phyloP scores from a whole-genome alignment of 2,113 vertebrate species.

The Lepus americanus region DNA sequence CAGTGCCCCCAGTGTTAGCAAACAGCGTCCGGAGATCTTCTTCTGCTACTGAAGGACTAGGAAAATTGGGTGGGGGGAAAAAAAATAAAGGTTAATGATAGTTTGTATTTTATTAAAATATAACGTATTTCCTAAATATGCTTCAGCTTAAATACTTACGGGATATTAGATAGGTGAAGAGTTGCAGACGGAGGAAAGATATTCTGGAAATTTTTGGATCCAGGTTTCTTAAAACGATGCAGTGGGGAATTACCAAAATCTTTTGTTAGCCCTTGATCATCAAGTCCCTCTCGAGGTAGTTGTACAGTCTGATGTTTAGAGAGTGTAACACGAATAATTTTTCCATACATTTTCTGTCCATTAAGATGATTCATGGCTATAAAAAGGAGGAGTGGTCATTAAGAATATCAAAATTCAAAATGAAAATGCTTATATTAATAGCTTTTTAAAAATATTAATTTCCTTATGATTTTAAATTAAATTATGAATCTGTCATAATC shows the following conservation, averaged over 20 bases:
- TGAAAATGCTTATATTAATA: slow-evolving; percentile 16
- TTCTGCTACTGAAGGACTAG: slow-evolving; percentile 95
- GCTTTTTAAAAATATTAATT: neutral
- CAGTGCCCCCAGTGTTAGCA: slow-evolving; percentile 96
- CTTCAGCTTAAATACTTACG: slow-evolving; percentile 90
- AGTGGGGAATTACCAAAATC: slow-evolving; percentile 98
- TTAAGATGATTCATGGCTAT: slow-evolving; percentile 99
- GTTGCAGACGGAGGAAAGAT: slow-evolving; percentile 98
- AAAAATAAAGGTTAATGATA: slow-evolving; percentile 15
- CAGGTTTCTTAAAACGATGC: slow-evolving; percentile 98
- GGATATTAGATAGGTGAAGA: slow-evolving; percentile 98
- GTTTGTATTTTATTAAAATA: neutral
- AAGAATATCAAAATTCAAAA: neutral
- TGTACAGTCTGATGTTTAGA: slow-evolving; percentile 98
- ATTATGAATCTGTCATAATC: neutral
- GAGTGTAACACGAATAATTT: slow-evolving; percentile 97
- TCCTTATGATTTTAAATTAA: slow-evolving; percentile 51
- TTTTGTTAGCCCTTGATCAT: slow-evolving; percentile 98
- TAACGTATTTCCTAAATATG: neutral
- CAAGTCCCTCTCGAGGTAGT: slow-evolving; percentile 96
- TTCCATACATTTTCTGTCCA: slow-evolving; percentile 98
- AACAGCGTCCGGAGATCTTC: slow-evolving; percentile 97
- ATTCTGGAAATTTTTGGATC: slow-evolving; percentile 99
- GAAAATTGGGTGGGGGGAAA: slow-evolving; percentile 59
- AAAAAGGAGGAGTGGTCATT: slow-evolving; percentile 72